These are phyloP conservation scores for Microcebus griseorufus DNA, from an alignment of 2,113 vertebrate species.

Conservation along the genomic window DNA sequence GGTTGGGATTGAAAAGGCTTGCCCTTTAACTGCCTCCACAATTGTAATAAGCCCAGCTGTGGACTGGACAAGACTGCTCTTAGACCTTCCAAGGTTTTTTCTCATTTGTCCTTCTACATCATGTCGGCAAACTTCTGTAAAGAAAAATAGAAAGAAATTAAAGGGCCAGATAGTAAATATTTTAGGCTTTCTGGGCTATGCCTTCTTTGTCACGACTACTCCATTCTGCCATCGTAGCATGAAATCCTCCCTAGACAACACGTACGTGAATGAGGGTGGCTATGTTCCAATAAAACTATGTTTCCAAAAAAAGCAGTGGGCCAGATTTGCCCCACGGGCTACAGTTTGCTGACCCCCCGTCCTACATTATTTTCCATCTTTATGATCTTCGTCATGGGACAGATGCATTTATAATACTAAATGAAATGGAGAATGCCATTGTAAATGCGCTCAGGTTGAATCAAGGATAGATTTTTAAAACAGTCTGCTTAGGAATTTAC, in stretches of 20 bases:
- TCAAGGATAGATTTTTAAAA: neutral
- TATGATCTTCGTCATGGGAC: neutral
- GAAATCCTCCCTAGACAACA: neutral
- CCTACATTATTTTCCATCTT: no score
- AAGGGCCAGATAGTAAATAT: neutral
- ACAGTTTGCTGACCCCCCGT: neutral
- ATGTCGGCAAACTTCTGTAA: neutral
- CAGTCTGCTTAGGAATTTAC: neutral
- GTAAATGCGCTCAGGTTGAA: neutral
- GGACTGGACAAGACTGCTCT: neutral
- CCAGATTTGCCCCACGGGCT: neutral
- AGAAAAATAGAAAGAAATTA: no score
- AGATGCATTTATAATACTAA: neutral
- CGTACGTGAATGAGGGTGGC: neutral
- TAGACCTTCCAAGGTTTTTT: neutral
- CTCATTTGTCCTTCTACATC: neutral
- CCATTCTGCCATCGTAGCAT: neutral
- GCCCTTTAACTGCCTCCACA: neutral
- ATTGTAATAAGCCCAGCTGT: neutral
- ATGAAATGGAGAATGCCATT: neutral
- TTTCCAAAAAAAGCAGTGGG: neutral
- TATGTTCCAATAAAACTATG: constrained; percentile 8
- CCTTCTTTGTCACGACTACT: neutral
- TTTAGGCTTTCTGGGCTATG: neutral
- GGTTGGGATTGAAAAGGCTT: neutral